phyloP scores from a whole-genome alignment of 2,888 invertebrate species.

The Boloria selene region DNA sequence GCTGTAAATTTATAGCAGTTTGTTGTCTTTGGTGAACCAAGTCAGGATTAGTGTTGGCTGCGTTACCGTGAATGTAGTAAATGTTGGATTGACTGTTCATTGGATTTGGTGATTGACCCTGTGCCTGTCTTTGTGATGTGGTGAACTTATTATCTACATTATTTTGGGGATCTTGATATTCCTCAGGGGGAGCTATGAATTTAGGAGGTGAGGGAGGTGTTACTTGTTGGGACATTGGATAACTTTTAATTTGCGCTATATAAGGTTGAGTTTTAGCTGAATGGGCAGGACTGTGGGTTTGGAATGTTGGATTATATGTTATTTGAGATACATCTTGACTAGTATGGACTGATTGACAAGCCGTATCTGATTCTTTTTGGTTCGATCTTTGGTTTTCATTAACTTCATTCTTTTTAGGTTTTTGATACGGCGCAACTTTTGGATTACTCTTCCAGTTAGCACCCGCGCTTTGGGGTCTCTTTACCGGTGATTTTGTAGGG shows the following conservation, averaged over 20 bases:
- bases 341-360: constrained; percentile 46
- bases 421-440: constrained; percentile 71
- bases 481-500: constrained; percentile 69
- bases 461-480: constrained; percentile 73
- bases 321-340: constrained; percentile 72
- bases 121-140: constrained; percentile 51
- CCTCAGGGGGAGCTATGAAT: constrained; percentile 75
- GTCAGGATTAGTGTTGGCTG: constrained; percentile 56
- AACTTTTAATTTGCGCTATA: constrained; percentile 75
- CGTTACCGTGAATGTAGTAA: constrained; percentile 74
- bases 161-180: constrained; percentile 75
- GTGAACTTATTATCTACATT: constrained; percentile 62
- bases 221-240: constrained; percentile 75
- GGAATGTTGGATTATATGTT: constrained; percentile 79
- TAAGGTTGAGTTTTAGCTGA: constrained; percentile 70
- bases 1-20: constrained; percentile 75
- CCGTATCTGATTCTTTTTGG: constrained; percentile 53
- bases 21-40: constrained; percentile 74
- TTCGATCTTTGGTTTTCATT: constrained; percentile 60
- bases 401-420: constrained; percentile 66
- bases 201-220: constrained; percentile 74
- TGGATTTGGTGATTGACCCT: constrained; percentile 48
- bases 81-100: constrained; percentile 63
- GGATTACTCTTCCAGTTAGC: constrained; percentile 73
- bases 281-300: constrained; percentile 78